These are phyloP conservation scores for Rhynchopsitta pachyrhyncha DNA, from an alignment of 2,113 vertebrate genomes.

Conservation along the genomic window DNA sequence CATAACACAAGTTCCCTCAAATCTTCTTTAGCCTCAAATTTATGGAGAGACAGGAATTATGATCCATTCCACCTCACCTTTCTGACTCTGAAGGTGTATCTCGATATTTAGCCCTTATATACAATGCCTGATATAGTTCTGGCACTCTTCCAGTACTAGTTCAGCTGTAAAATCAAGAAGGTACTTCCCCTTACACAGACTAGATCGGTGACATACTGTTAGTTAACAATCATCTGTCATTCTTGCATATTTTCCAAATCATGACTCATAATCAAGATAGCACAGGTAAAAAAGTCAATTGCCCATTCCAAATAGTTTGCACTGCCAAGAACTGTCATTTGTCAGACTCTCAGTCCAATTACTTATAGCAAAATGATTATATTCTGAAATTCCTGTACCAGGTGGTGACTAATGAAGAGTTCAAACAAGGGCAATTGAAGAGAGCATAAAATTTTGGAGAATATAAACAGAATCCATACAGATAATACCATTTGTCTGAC, in stretches of 20 bases:
- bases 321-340: background rate
- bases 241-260: background rate
- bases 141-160: background rate
- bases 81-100: background rate
- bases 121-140: background rate
- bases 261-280: background rate
- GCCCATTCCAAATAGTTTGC: background rate
- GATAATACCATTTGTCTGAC: background rate
- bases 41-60: background rate
- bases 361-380: background rate
- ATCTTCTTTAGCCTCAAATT: background rate
- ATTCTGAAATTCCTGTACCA: slow-evolving; percentile 2
- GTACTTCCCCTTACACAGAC: background rate
- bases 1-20: background rate
- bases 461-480: background rate
- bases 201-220: background rate
- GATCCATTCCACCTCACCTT: background rate
- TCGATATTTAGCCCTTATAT: background rate
- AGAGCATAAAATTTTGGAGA: background rate
- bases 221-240: background rate
- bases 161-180: background rate
- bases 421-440: background rate
- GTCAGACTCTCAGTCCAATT: background rate
- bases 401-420: background rate
- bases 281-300: background rate